Base-by-base conservation (phyloP, 2,888 invertebrate species). In the Ochropleura leucogaster region DNA sequence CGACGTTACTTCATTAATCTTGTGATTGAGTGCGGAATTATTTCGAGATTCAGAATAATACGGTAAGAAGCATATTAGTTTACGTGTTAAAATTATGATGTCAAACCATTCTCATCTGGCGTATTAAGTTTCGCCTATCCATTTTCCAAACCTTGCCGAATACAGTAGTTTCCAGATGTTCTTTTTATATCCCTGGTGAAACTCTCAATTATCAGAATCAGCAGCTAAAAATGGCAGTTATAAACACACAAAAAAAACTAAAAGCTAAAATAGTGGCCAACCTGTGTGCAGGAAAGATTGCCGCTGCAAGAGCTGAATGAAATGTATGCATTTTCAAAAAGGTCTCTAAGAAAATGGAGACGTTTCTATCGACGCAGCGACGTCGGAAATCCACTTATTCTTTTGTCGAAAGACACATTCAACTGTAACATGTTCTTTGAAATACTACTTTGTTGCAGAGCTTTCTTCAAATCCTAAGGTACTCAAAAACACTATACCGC, bases 51-150 rank as follows among this genome's bases (percentile, higher is more conserved):
- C 18, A 12, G 51, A 49, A 16, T 4, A 62, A 30, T 59, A 74
- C 59, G 83, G 79, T 85, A 70, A 75, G 62, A 20, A n/a, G 4
- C 7, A 42, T 3, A 30, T 55, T 30, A 10, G 53, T 62, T 47
- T 8, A 5, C 10, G n/a, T 55, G 9, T 6, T 42, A 8, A 12
- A 8, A 12, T 12, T 47, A 14, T 12, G 14, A 47, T 47, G 47
- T 47, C 14, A 16, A 30, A 18, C 4, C 59, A 0, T 16, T 60
- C 5, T 5, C 10, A n/a, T 7, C n/a, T n/a, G 46, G 12, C 6
- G 16, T n/a, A 30, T 3, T 9, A 40, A 47, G 1, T n/a, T 14
- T 3, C 3, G 18, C 10, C 3, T 7, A 47, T 46, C 4, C n/a
- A 47, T 20, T 10, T 12, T 49, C 1, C 47, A 40, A n/a, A 47